Evolutionary conservation across 2,797 vertebrate species (phyloP), one percentile per base, ranked within the genome.

Genomic region (Cossypha dichroa): DNA sequence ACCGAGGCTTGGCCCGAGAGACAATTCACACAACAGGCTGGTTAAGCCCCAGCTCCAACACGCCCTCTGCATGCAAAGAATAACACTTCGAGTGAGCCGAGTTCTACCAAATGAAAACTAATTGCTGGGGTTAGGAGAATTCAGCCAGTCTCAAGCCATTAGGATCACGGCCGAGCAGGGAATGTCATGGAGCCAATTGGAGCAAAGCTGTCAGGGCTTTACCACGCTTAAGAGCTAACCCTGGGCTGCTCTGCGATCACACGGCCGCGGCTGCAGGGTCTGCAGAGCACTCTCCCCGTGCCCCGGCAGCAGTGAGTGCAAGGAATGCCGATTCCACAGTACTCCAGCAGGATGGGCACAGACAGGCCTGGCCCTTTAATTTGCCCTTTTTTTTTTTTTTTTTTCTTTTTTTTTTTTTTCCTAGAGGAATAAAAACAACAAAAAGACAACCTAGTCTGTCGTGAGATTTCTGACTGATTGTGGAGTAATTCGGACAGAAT

Each of bases 131-230:
- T 90, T 93, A 78, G 94, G 91, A 95, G 95, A 95, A 97, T 95
- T 97, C 95, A 96, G 60, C 55, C 92, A 97, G 95, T 97, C 96
- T 94, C 79, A 96, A 96, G 60, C 83, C 86, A 96, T 97, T 96
- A 97, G 84, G 92, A 96, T 96, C 95, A 97, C 38, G 0, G 46
- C 18, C 1, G 66, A 95, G 94, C 10, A 1, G 96, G 60, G 94
- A 96, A 97, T 95, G 95, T 97, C 96, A 97, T 93, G 93, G 95
- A 96, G 94, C 93, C 96, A 96, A 97, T 95, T 93, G 96, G 93
- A 93, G 88, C 94, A 96, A 96, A 95, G 89, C 92, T 94, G 94
- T 78, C 74, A 70, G 74, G 70, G 74, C 45, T 96, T 96, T 90
- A 88, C 41, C 36, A n/a, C 0, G 14, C 85, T 90, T 88, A 87